phyloP scores from a whole-genome alignment of 2,113 vertebrate species.

The Dicaeum eximium region DNA sequence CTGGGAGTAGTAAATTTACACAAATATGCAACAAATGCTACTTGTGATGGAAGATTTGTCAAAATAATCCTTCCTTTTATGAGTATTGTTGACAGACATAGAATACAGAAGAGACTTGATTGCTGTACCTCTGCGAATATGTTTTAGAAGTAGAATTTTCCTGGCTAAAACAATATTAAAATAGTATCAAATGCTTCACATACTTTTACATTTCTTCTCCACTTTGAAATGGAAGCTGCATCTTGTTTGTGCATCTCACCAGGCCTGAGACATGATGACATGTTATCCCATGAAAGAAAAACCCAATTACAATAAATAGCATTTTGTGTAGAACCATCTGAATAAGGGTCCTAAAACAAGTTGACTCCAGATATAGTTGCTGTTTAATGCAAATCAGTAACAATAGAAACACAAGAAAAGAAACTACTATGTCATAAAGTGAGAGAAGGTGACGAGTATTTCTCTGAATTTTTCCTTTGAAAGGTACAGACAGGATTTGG shows the following conservation, averaged over 20 bases:
- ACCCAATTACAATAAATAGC: background rate
- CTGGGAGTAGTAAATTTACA: background rate
- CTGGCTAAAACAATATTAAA: background rate
- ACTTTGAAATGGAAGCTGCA: background rate
- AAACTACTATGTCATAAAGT: background rate
- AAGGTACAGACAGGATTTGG: slow-evolving; percentile 97
- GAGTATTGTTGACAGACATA: background rate
- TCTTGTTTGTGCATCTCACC: background rate
- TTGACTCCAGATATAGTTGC: background rate
- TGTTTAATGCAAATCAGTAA: background rate
- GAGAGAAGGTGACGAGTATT: background rate
- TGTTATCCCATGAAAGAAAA: background rate
- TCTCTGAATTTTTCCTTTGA: background rate
- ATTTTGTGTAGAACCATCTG: background rate
- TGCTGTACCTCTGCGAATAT: background rate
- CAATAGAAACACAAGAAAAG: background rate
- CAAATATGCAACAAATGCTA: background rate
- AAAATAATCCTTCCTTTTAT: background rate
- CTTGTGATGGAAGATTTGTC: background rate
- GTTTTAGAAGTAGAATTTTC: background rate
- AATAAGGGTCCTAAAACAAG: background rate
- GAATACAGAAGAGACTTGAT: background rate
- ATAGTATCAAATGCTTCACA: background rate
- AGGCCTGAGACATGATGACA: background rate
- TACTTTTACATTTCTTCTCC: background rate